These are phyloP conservation scores for Rotaria macrura DNA, from an alignment of 2,888 invertebrate genomes.

Conservation along the genomic window DNA sequence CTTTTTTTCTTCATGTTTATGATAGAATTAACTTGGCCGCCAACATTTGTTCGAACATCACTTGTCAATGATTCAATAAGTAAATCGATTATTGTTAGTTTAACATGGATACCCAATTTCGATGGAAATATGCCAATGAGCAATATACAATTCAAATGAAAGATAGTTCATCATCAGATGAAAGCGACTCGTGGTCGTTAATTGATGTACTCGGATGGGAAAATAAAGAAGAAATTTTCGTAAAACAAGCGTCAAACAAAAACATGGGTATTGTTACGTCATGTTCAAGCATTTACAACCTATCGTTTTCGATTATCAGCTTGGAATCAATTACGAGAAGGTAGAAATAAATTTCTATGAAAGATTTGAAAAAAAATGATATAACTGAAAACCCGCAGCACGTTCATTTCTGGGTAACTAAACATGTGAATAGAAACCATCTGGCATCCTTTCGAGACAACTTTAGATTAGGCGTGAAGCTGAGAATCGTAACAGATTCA, in stretches of 20 bases:
- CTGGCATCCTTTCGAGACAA: no score
- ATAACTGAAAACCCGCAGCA: no score
- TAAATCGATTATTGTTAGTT: constrained; percentile 57
- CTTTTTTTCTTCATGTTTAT: no score
- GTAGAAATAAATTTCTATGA: no score
- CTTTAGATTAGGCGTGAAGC: no score
- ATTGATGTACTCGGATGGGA: neutral
- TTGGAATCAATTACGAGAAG: constrained; percentile 87
- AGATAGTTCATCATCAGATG: neutral
- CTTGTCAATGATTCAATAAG: neutral
- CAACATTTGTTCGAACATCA: neutral
- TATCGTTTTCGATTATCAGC: constrained; percentile 95
- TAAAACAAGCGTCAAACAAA: neutral
- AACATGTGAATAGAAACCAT: no score
- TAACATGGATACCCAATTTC: constrained; percentile 87
- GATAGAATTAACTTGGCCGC: neutral
- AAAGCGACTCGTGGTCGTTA: neutral
- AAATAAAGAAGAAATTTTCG: neutral
- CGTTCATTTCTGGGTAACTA: no score
- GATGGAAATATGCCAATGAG: constrained; percentile 85
- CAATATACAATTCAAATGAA: constrained; percentile 77
- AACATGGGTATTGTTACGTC: constrained; percentile 55
- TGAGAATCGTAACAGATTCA: no score
- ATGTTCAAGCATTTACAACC: constrained; percentile 76
- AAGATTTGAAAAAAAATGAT: no score